phyloP scores from a whole-genome alignment of 2,888 invertebrate genomes.

The Xanthia icteritia region DNA sequence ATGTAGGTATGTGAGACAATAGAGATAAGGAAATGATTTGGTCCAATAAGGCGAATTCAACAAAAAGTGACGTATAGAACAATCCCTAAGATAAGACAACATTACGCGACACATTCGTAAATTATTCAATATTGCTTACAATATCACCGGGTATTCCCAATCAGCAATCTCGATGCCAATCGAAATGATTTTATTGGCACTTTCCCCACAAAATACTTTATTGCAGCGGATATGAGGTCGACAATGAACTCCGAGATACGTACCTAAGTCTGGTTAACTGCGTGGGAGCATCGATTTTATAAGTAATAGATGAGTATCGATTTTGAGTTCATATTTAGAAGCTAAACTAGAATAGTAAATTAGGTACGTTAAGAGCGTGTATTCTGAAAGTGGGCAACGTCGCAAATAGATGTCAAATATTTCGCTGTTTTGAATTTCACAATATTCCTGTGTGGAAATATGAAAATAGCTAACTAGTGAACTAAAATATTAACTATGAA shows the following conservation, averaged over 20 bases:
- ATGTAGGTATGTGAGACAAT: background rate
- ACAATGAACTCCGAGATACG: background rate
- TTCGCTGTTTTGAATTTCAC: too few species aligned
- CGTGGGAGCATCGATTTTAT: slow-evolving; percentile 15
- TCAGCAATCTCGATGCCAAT: slow-evolving; percentile 19
- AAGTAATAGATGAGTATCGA: slow-evolving; percentile 20
- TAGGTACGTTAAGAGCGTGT: background rate
- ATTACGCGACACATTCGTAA: background rate
- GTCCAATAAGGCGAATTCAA: background rate
- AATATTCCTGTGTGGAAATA: too few species aligned
- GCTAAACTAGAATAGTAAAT: background rate
- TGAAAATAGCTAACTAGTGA: too few species aligned
- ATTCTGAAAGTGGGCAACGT: too few species aligned
- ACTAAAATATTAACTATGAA: too few species aligned
- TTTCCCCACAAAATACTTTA: slow-evolving; percentile 36
- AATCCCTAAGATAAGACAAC: background rate
- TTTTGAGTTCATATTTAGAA: slow-evolving; percentile 26
- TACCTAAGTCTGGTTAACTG: background rate
- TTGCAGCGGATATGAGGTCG: background rate
- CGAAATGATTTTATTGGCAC: slow-evolving; percentile 27
- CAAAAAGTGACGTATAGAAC: background rate
- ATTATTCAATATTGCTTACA: slow-evolving; percentile 5
- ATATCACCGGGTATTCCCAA: slow-evolving; percentile 19
- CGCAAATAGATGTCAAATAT: too few species aligned
- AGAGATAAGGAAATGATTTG: background rate